A percentile compares a stretch with the other conserved stretches of the same genome.
These are phyloP conservation scores for Drosophila prosaltans DNA, from an alignment of 1,140 invertebrate species.

Conservation along the genomic window DNA sequence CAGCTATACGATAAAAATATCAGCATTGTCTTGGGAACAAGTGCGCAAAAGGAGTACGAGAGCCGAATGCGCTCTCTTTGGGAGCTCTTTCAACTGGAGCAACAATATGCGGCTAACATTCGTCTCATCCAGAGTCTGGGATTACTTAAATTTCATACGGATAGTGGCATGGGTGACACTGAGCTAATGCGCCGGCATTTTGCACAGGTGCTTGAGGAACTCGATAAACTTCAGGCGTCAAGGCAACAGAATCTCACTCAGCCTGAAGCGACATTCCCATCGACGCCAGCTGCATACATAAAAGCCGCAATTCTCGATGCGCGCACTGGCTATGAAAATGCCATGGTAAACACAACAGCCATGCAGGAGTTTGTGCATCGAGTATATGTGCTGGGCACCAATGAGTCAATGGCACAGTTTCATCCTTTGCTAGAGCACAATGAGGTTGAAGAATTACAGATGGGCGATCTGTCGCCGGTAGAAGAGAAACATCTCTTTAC, in stretches of 20 bases:
- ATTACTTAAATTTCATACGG: constrained; percentile 41
- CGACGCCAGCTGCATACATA: neutral
- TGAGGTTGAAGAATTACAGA: constrained; percentile 36
- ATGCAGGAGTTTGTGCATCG: constrained; percentile 73
- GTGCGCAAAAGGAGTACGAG: constrained; percentile 72
- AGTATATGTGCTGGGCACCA: constrained; percentile 63
- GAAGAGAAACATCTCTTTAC: constrained; percentile 61
- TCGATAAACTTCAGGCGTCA: constrained; percentile 33
- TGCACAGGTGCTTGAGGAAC: constrained; percentile 42
- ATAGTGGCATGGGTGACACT: constrained; percentile 17
- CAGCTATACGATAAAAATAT: constrained; percentile 66
- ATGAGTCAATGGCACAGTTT: constrained; percentile 37
- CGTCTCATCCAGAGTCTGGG: constrained; percentile 46
- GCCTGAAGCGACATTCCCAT: neutral
- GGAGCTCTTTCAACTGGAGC: constrained; percentile 70
- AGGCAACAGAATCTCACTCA: neutral
- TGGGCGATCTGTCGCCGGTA: constrained; percentile 22
- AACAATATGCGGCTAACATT: constrained; percentile 61
- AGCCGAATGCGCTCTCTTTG: constrained; percentile 66
- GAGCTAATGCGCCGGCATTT: constrained; percentile 40
- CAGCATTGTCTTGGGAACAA: constrained; percentile 50
- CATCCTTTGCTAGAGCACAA: constrained; percentile 40
- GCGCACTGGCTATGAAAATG: constrained; percentile 34
- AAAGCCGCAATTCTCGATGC: constrained; percentile 31
- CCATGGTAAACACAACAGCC: constrained; percentile 66